Evolutionary conservation across 2,888 invertebrate species (phyloP), one percentile per base, ranked within the genome.

Genomic region (Chrysotoxum bicinctum): DNA sequence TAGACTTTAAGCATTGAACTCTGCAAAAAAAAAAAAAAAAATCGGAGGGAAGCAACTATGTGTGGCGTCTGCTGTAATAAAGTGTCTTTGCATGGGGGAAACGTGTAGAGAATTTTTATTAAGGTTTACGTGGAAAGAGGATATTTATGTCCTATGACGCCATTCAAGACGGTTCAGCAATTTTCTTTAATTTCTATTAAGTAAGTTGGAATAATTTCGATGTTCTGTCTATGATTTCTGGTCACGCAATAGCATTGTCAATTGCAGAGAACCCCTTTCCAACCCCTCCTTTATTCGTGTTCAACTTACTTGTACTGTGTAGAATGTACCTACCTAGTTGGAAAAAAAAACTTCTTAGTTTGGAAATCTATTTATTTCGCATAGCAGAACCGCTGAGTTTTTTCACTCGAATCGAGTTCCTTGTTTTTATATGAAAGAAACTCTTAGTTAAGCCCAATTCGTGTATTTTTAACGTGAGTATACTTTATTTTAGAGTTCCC

Each of bases 131-230:
- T 62, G 26, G 19, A 35, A 4, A 23, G 56, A 70, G 58, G 66
- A 72, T 72, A 60, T 72, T 82, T 82, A n/a, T 60, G 50, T 72
- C 40, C 72, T 45, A 60, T 82, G 76, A 76, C 66, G 64, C 66
- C 48, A 69, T 56, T 26, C 23, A 62, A 69, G 60, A 62, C 45
- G 30, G 12, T 45, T 30, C 21, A 19, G 21, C 12, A 16, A 14
- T 48, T 48, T 21, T 48, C 35, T 21, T 32, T 66, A n/a, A 35
- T n/a, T 62, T 45, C 10, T 5, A n/a, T n/a, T n/a, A 12, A 50
- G 23, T 23, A 21, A 35, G 9, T 50, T 23, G 48, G n/a, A 50
- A 50, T 21, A 50, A n/a, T 19, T 64, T 40, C 14, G 40, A 60
- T n/a, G n/a, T 40, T 32, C n/a, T 23, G 43, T 37, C 43, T 26